Percentiles rank a stretch among this genome's conserved stretches.
Evolutionary conservation across 1,140 invertebrate genomes (phyloP).

Genomic region (Pomacea maculata): DNA sequence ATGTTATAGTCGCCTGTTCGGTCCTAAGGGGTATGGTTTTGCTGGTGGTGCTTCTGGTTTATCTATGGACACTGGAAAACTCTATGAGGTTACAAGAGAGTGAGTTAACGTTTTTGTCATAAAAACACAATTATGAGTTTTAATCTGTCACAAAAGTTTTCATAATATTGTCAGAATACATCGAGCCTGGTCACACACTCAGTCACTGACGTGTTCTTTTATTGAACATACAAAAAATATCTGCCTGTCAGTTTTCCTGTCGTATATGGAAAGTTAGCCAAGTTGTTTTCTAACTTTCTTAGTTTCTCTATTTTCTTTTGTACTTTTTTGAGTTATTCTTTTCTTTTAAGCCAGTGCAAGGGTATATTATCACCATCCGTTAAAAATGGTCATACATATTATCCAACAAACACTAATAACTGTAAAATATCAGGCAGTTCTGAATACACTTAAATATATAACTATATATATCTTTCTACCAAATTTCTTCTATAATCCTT

Average conservation of each 20-base stretch:
- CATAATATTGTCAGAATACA: background rate
- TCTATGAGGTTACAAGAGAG: constrained; percentile 40
- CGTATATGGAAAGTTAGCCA: no score
- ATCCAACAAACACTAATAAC: no score
- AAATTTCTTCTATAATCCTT: no score
- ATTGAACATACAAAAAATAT: no score
- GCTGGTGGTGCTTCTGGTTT: constrained; percentile 86
- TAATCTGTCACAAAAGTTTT: background rate
- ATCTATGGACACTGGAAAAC: constrained; percentile 78
- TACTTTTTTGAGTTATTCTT: background rate
- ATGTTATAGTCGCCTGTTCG: constrained; percentile 91
- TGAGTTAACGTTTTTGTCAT: constrained; percentile 22
- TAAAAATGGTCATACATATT: no score
- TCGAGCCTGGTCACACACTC: no score
- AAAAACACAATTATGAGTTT: background rate
- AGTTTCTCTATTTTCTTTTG: no score
- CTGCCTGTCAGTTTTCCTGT: no score
- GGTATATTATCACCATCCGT: background rate
- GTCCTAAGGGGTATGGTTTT: constrained; percentile 86
- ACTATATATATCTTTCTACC: background rate
- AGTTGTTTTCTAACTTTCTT: no score
- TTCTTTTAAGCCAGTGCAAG: background rate
- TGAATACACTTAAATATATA: background rate
- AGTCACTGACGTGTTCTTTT: no score
- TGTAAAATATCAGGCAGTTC: background rate